These are phyloP conservation scores for Acanthosoma haemorrhoidale DNA, from an alignment of 2,888 invertebrate species.

Conservation along the genomic window DNA sequence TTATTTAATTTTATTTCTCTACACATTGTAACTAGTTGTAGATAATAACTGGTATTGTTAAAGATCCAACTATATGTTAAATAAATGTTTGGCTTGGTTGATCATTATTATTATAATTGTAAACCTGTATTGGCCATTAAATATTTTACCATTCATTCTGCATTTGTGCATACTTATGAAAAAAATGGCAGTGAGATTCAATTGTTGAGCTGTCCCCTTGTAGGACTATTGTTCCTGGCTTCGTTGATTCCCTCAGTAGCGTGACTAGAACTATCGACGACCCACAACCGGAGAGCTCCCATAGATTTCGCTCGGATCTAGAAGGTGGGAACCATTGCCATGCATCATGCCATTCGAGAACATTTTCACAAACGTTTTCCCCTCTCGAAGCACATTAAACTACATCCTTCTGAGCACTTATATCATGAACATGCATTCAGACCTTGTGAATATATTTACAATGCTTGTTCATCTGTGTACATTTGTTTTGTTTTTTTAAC, in stretches of 20 bases:
- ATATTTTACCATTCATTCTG: too few relatives aligned
- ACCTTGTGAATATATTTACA: neutral
- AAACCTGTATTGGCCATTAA: too few relatives aligned
- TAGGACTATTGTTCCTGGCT: neutral
- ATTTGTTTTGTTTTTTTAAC: neutral
- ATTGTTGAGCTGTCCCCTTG: too few relatives aligned
- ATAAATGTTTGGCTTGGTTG: too few relatives aligned
- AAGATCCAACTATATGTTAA: too few relatives aligned
- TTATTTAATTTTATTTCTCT: too few relatives aligned
- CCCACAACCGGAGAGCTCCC: neutral
- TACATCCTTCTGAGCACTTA: neutral
- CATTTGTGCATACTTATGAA: too few relatives aligned
- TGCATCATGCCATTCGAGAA: neutral
- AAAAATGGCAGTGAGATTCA: too few relatives aligned
- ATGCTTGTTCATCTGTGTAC: neutral
- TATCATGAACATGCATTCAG: neutral
- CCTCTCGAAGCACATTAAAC: neutral
- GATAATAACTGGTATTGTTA: too few relatives aligned
- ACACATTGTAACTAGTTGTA: too few relatives aligned
- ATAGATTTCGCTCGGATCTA: neutral
- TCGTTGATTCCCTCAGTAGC: neutral
- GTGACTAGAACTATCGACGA: neutral
- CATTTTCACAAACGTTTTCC: constrained; percentile 1
- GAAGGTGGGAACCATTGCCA: neutral
- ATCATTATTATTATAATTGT: too few relatives aligned